These are phyloP conservation scores for Xerus rutilus DNA, from an alignment of 2,797 vertebrate species.

Conservation along the genomic window DNA sequence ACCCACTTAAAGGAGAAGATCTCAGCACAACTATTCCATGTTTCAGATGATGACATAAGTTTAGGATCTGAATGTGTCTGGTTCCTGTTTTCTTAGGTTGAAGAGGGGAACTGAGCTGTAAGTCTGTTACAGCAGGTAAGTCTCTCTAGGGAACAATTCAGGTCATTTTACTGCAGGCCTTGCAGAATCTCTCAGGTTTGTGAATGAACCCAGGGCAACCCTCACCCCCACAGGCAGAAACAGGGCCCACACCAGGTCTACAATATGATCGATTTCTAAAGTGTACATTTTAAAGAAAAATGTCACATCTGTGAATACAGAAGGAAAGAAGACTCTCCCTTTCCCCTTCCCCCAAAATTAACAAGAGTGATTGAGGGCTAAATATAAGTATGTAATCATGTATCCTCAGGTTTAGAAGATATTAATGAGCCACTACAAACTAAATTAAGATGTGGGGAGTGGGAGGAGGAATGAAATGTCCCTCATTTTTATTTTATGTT, in stretches of 20 bases:
- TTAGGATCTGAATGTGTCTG: constrained; percentile 83
- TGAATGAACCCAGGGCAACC: constrained; percentile 63
- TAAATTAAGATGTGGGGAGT: not conserved
- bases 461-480: not conserved
- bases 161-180: constrained; percentile 71
- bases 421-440: not conserved
- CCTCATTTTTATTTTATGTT: constrained; percentile 3
- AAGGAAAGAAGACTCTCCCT: not conserved
- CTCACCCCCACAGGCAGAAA: not conserved
- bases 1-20: constrained; percentile 5
- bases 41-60: constrained; percentile 35
- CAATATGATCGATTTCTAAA: constrained; percentile 41
- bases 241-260: not conserved
- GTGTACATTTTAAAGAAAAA: not conserved
- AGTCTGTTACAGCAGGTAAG: constrained; percentile 81
- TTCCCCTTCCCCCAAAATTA: not conserved
- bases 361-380: not conserved
- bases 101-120: constrained; percentile 73
- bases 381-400: not conserved
- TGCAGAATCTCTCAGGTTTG: constrained; percentile 75
- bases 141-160: constrained; percentile 74
- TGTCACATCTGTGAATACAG: not conserved
- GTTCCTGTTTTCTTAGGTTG: constrained; percentile 83
- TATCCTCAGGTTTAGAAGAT: not conserved
- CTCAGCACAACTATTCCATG: constrained; percentile 22